phyloP scores from a whole-genome alignment of 2,888 invertebrate genomes.

The Meandrusa payeni region DNA sequence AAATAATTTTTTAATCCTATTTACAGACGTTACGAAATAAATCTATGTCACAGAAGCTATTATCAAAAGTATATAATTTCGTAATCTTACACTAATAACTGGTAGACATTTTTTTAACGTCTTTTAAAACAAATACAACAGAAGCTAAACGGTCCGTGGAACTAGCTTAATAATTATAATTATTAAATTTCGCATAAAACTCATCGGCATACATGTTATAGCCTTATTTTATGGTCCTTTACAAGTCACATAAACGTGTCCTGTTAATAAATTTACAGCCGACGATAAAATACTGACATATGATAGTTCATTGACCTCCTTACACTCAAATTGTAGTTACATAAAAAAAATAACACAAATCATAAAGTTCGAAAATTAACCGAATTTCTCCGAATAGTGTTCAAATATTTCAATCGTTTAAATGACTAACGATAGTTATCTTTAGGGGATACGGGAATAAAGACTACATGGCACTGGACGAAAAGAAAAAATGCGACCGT shows the following conservation, averaged over 20 bases:
- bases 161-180: too few species aligned
- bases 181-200: constrained; percentile 13
- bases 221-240: constrained; percentile 13
- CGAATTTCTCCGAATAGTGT: constrained; percentile 17
- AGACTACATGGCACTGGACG: constrained; percentile 28
- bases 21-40: too few species aligned
- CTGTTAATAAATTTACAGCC: constrained; percentile 22
- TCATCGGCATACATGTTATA: constrained; percentile 15
- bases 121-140: too few species aligned
- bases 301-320: constrained; percentile 13
- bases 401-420: constrained; percentile 19
- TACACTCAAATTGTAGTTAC: constrained; percentile 10
- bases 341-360: constrained; percentile 15
- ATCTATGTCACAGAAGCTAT: too few species aligned
- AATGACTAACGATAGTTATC: constrained; percentile 22
- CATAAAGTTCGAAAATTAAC: constrained; percentile 22
- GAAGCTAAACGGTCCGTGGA: too few species aligned
- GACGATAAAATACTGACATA: constrained; percentile 16
- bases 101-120: too few species aligned
- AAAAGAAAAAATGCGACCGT: constrained; percentile 32
- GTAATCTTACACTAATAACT: too few species aligned
- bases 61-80: too few species aligned
- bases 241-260: constrained; percentile 21
- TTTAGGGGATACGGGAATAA: constrained; percentile 23
- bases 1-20: too few species aligned